Conservation (phyloP, 2,888 invertebrate species). For the Heteromyza rotundicornis region DNA sequence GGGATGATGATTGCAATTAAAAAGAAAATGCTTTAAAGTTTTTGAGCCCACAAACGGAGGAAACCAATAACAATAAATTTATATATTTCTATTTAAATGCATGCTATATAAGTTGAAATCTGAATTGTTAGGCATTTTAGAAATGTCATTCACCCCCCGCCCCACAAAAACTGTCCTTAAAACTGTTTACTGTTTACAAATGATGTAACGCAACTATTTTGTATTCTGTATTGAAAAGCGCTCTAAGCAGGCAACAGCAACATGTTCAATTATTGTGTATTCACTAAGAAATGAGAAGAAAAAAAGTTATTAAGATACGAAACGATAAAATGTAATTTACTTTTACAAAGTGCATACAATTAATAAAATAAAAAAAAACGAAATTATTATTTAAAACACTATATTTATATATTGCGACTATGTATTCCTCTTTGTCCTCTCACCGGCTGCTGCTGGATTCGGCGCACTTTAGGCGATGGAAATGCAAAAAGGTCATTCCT, state of each 20-base stretch:
- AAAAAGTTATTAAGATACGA: too few species aligned
- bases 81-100: too few species aligned
- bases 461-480: too few species aligned
- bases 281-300: background rate
- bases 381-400: too few species aligned
- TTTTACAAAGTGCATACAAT: background rate
- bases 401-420: too few species aligned
- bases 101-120: background rate
- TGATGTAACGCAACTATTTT: background rate
- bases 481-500: too few species aligned
- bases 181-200: too few species aligned
- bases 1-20: too few species aligned
- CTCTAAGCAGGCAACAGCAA: background rate
- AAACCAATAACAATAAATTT: constrained; percentile 3
- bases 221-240: background rate
- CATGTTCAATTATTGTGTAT: background rate
- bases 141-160: background rate
- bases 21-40: background rate
- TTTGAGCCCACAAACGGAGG: background rate
- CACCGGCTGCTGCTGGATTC: too few species aligned
- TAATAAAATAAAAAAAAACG: background rate
- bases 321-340: too few species aligned
- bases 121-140: background rate
- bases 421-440: too few species aligned
- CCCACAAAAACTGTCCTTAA: background rate